Percentiles rank a stretch among this genome's conserved stretches.
Evolutionary conservation across 92 coral and sea anemone species (phyloP).

Genomic region (Pocillopora grandis): DNA sequence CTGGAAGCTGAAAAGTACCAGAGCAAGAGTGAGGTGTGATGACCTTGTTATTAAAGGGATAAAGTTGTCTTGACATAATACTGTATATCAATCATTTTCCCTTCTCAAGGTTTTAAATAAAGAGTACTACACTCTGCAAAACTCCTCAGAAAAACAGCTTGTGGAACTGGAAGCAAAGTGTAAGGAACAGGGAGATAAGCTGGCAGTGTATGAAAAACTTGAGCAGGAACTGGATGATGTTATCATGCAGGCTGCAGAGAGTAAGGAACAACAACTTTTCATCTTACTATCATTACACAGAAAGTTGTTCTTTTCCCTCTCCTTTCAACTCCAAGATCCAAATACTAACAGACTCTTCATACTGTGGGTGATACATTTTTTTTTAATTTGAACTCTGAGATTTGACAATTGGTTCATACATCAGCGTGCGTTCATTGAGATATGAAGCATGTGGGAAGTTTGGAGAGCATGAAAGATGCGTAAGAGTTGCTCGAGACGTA

Average conservation of each 20-base stretch:
- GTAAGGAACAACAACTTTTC: constrained; percentile 35
- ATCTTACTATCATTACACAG: no score
- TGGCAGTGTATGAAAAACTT: constrained; percentile 79
- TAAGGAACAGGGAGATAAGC: constrained; percentile 73
- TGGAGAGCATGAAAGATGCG: no score
- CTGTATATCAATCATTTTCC: neutral
- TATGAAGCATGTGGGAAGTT: no score
- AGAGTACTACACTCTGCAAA: constrained; percentile 87
- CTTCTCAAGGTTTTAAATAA: constrained; percentile 75
- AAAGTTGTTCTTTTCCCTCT: no score
- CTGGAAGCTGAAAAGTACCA: constrained; percentile 84
- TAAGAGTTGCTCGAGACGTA: no score
- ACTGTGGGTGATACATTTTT: no score
- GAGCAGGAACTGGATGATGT: constrained; percentile 97
- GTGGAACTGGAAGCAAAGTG: constrained; percentile 71
- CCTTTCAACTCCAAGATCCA: no score
- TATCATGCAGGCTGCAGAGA: constrained; percentile 96
- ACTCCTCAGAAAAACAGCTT: constrained; percentile 73
- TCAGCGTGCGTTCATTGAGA: no score
- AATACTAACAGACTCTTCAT: no score
- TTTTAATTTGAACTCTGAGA: no score
- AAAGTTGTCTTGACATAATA: neutral
- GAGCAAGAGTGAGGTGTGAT: constrained; percentile 86
- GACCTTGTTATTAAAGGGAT: neutral
- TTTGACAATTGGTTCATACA: no score